These are phyloP conservation scores for sheep (Ovis aries) DNA, from an alignment of 2,113 vertebrate species.

Conservation along the genomic window DNA sequence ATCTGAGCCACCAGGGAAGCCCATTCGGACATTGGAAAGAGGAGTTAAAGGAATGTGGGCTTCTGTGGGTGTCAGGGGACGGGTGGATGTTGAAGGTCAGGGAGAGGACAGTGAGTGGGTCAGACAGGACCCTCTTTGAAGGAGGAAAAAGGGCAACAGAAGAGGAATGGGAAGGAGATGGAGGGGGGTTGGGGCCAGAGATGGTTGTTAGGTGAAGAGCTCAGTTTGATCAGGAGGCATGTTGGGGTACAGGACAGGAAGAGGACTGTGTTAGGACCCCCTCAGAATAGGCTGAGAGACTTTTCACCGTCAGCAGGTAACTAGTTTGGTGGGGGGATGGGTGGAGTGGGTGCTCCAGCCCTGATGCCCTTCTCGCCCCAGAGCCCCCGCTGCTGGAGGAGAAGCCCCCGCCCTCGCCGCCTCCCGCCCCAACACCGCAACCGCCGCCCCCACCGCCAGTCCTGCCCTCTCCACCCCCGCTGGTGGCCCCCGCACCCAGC, in stretches of 20 bases:
- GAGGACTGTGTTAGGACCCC: neutral
- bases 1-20: neutral
- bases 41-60: neutral
- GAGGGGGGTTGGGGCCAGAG: neutral
- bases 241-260: too few relatives aligned
- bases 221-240: neutral
- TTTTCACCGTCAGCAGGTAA: neutral
- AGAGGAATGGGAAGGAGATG: neutral
- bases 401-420: conserved; percentile 68
- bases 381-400: conserved; percentile 72
- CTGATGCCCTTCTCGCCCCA: conserved; percentile 7
- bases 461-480: conserved; percentile 54
- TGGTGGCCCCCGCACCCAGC: conserved; percentile 48
- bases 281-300: neutral
- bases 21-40: neutral
- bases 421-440: conserved; percentile 24
- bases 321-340: neutral
- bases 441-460: conserved; percentile 15
- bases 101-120: conserved; percentile 28
- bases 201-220: neutral
- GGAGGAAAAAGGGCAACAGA: neutral
- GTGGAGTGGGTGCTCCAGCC: conserved; percentile 49
- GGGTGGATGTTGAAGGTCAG: neutral
- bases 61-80: neutral
- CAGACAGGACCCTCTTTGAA: neutral